These are phyloP conservation scores for Tangara arthus DNA, from an alignment of 2,797 vertebrate genomes.

Conservation along the genomic window DNA sequence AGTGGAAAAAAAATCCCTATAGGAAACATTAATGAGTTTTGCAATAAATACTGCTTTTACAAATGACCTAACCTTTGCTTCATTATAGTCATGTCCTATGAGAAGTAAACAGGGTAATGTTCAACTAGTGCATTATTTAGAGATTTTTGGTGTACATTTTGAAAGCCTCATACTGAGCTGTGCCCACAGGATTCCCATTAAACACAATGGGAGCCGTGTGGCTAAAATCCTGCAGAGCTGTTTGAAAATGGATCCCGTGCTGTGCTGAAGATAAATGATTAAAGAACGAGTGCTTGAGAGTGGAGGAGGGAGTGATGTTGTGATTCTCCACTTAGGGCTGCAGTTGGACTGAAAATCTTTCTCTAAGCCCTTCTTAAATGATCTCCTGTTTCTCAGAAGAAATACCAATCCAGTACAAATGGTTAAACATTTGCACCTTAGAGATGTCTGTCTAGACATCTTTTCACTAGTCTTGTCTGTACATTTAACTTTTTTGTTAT, in stretches of 20 bases:
- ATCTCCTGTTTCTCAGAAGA: not conserved
- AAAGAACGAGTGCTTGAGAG: conserved; percentile 37
- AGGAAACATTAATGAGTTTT: conserved; percentile 9
- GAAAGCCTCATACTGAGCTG: conserved; percentile 18
- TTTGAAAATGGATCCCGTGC: conserved; percentile 45
- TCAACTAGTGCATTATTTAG: conserved; percentile 60
- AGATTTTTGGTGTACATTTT: conserved; percentile 53
- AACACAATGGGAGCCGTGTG: conserved; percentile 37
- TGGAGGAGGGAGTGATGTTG: not conserved
- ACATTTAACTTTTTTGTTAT: not conserved
- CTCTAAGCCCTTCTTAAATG: not conserved
- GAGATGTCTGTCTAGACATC: not conserved
- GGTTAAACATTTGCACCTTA: not conserved
- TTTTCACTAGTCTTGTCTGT: not conserved
- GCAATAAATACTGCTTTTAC: not conserved
- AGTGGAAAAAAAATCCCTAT: not conserved
- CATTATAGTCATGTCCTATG: not conserved
- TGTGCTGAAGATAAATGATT: conserved; percentile 56
- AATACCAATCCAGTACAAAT: not conserved
- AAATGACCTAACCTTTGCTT: conserved; percentile 21
- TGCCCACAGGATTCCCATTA: conserved; percentile 64
- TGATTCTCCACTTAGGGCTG: not conserved
- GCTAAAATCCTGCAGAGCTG: conserved; percentile 54
- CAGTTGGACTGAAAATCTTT: not conserved
- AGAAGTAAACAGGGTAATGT: conserved; percentile 35